These are phyloP conservation scores for Chelidonichthys spinosus DNA, from an alignment of 2,797 vertebrate genomes.

Conservation along the genomic window DNA sequence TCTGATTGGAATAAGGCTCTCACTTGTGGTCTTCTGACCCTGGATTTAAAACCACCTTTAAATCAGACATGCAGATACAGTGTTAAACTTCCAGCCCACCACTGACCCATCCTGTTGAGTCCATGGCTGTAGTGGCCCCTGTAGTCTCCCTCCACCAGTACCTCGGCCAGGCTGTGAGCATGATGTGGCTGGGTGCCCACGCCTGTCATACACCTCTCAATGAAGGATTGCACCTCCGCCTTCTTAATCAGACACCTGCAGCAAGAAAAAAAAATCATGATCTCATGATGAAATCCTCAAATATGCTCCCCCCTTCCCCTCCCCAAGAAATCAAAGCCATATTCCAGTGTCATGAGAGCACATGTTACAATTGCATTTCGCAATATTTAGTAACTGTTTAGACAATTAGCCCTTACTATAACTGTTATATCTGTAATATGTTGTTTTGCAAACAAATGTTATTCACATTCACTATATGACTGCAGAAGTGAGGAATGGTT, in stretches of 20 bases:
- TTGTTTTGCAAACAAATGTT: background rate
- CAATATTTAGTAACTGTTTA: background rate
- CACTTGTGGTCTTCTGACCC: background rate
- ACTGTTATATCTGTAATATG: no score
- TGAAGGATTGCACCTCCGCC: slow-evolving; percentile 77
- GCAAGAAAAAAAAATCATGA: background rate
- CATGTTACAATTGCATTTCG: background rate
- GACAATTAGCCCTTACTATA: no score
- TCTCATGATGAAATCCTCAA: background rate
- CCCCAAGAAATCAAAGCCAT: background rate
- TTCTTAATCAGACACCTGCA: slow-evolving; percentile 80
- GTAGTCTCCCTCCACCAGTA: slow-evolving; percentile 84
- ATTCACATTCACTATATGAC: background rate
- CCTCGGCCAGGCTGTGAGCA: slow-evolving; percentile 80
- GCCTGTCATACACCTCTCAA: slow-evolving; percentile 80
- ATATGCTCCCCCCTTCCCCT: background rate
- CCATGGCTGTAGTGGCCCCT: slow-evolving; percentile 87
- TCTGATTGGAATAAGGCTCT: background rate
- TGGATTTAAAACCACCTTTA: background rate
- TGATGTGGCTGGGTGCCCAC: slow-evolving; percentile 81
- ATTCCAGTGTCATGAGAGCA: no score
- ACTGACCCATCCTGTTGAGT: slow-evolving; percentile 85
- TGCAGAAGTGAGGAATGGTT: background rate
- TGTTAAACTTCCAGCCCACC: background rate
- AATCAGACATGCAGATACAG: background rate